A percentile compares a stretch with the other conserved stretches of the same genome.
Conservation (phyloP, 2,797 vertebrate species). For the Spinus pinus region DNA sequence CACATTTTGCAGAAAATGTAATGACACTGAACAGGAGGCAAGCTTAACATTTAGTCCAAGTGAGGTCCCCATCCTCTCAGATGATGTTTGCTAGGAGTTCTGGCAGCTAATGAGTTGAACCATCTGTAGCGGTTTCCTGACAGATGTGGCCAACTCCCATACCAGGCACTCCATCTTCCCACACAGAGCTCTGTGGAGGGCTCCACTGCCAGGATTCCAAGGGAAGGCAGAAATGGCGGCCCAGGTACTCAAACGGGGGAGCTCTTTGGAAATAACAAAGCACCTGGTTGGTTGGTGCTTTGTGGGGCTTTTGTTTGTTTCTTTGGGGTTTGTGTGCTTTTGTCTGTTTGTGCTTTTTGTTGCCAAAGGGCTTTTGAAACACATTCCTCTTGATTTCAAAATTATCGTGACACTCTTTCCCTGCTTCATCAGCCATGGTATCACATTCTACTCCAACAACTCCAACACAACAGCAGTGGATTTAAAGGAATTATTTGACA, state of each 20-base stretch:
- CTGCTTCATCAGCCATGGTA: neutral
- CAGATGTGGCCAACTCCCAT: slow-evolving; percentile 60
- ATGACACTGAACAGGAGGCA: slow-evolving; percentile 67
- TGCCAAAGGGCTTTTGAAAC: neutral
- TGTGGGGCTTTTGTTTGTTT: neutral
- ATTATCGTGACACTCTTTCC: neutral
- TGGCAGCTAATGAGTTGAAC: slow-evolving; percentile 68
- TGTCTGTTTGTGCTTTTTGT: neutral
- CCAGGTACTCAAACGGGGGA: neutral
- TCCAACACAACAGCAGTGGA: neutral
- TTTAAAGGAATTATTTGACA: neutral
- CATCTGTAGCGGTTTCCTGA: slow-evolving; percentile 67
- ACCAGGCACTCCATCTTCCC: slow-evolving; percentile 22
- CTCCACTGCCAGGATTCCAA: neutral
- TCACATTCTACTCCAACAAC: neutral
- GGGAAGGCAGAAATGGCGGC: neutral
- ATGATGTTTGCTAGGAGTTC: slow-evolving; percentile 56
- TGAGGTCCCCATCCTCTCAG: slow-evolving; percentile 45
- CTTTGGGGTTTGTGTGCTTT: neutral
- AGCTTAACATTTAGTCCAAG: slow-evolving; percentile 58
- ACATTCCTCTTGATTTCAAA: neutral
- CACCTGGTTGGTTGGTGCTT: neutral
- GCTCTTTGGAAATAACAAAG: neutral
- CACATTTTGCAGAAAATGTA: slow-evolving; percentile 13
- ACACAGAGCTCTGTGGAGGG: neutral